These are phyloP conservation scores for Zaprionus kolodkinae DNA, from an alignment of 1,140 invertebrate genomes.

Conservation along the genomic window DNA sequence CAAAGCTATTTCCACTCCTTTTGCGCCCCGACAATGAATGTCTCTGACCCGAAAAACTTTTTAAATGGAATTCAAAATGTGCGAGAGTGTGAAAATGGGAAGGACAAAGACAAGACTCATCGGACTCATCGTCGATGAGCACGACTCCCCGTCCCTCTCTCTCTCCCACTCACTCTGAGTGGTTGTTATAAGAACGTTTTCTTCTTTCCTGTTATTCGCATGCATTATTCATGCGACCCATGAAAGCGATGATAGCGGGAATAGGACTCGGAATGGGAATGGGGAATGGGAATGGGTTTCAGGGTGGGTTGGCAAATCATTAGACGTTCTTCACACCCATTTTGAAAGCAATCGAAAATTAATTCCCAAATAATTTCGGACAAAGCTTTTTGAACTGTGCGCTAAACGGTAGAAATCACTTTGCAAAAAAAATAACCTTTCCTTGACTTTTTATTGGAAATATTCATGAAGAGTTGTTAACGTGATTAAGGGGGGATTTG, in stretches of 20 bases:
- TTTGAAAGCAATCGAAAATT: conserved; percentile 77
- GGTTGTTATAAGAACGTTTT: conserved; percentile 20
- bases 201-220: conserved; percentile 25
- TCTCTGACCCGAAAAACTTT: conserved; percentile 34
- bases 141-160: not conserved
- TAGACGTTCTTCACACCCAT: conserved; percentile 16
- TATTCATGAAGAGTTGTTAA: conserved; percentile 1
- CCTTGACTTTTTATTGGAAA: not conserved
- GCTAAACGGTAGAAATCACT: conserved; percentile 41
- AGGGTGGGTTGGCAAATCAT: not conserved
- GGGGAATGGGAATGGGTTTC: not conserved
- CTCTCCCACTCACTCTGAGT: not conserved
- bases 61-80: conserved; percentile 63
- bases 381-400: conserved; percentile 54
- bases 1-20: conserved; percentile 16
- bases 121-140: not conserved
- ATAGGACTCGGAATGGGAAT: not conserved
- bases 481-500: not conserved
- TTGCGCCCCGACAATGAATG: conserved; percentile 54
- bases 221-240: conserved; percentile 67
- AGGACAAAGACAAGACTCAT: conserved; percentile 6
- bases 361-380: conserved; percentile 75
- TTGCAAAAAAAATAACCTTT: not conserved
- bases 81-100: conserved; percentile 60
- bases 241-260: not conserved